Base-by-base conservation (phyloP, 2,888 invertebrate genomes). In the Caradrina kadenii region DNA sequence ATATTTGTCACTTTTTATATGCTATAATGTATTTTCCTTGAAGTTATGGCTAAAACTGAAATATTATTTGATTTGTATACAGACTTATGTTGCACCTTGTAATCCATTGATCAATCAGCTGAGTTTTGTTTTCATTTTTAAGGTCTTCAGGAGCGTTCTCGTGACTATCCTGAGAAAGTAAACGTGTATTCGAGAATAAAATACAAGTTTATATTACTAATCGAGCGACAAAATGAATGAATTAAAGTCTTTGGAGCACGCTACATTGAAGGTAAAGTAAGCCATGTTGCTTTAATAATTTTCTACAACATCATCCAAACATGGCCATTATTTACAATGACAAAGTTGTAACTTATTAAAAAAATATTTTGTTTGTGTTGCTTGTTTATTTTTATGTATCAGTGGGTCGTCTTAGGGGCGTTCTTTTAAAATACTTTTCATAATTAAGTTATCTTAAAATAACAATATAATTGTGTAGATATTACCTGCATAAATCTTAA, bases 241-340 rank as follows among this genome's bases (percentile, higher is more conserved):
- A 96, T 96, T 99, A 76, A 99, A 98, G 93, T 98, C 98, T 80
- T 96, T 99, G 91, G 99, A 99, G 93, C 99, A 99, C 96, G 98
- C 99, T 63, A 99, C 99, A 35, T 96, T 99, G 81, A 99, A 99
- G 97, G 98, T 98, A 95, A 91, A 84, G 79, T 69, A 65, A 55
- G 75, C 82, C 82, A 79, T 82, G 61, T 76, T 80, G 73, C 54
- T 72, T 79, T 73, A 68, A 31, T 17, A 64, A 52, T 52, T 48
- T 56, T 66, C 6, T 53, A 56, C 31, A 55, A 52, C 54, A 67
- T 49, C 42, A 42, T 63, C 1, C 19, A 55, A 55, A n/a, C 10
- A 79, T 49, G 60, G 60, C 62, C 49, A 54, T 21, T 61, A 58
- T 19, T 52, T 49, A 39, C 39, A 6, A n/a, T 26, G 39, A 15